Evolutionary conservation across 2,888 invertebrate species (phyloP).

Genomic region (Drosophila falleni): DNA sequence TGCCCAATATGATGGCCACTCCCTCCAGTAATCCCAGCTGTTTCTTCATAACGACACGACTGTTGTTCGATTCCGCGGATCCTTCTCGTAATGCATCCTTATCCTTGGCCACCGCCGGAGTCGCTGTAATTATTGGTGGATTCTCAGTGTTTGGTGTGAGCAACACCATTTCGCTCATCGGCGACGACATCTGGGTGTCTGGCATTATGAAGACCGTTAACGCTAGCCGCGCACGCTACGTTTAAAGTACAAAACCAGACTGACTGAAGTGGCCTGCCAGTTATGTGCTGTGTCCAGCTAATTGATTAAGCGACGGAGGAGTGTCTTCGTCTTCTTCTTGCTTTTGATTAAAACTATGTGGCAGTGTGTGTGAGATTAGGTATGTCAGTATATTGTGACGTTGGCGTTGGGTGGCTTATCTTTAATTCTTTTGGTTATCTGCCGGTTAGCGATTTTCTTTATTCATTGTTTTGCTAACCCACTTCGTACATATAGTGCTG

Average conservation of each 20-base stretch:
- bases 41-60: constrained; percentile 92
- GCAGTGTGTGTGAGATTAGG: constrained; percentile 1
- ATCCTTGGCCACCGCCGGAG: constrained; percentile 17
- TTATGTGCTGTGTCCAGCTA: constrained; percentile 57
- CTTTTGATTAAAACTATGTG: constrained; percentile 41
- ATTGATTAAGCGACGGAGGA: constrained; percentile 68
- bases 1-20: constrained; percentile 96
- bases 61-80: constrained; percentile 69
- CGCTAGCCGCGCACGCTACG: constrained; percentile 60
- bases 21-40: constrained; percentile 96
- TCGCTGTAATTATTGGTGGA: constrained; percentile 42
- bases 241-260: constrained; percentile 44
- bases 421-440: constrained; percentile 38
- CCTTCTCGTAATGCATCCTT: constrained; percentile 62
- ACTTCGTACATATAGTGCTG: constrained; percentile 54
- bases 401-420: constrained; percentile 53
- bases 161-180: constrained; percentile 84
- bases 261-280: constrained; percentile 23
- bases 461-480: constrained; percentile 72
- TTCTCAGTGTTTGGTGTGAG: constrained; percentile 83
- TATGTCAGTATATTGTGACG: constrained; percentile 27
- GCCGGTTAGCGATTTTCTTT: constrained; percentile 60
- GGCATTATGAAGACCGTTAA: constrained; percentile 65
- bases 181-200: constrained; percentile 77
- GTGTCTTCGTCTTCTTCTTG: constrained; percentile 37